A percentile compares a stretch with the other conserved stretches of the same genome.
These are phyloP conservation scores for Poicephalus gulielmi DNA, from an alignment of 2,113 vertebrate genomes.

Conservation along the genomic window DNA sequence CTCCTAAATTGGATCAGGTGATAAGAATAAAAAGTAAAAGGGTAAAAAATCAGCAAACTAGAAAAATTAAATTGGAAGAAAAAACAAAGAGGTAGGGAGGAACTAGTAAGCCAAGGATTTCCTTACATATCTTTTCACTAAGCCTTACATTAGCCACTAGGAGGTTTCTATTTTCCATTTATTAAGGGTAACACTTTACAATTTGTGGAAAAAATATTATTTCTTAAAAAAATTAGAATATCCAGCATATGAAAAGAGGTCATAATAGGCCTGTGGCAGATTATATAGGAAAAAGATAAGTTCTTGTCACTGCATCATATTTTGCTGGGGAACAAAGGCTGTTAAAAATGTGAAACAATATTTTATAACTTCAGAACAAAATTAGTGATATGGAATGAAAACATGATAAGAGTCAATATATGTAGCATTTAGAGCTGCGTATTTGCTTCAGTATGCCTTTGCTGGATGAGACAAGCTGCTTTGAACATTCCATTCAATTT, in stretches of 20 bases:
- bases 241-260: neutral
- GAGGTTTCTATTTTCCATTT: neutral
- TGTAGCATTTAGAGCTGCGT: constrained; percentile 1
- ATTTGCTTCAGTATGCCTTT: constrained; percentile 51
- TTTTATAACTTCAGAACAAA: constrained; percentile 61
- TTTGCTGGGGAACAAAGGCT: constrained; percentile 6
- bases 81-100: neutral
- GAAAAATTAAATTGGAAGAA: neutral
- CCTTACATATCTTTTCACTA: neutral
- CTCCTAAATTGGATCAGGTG: neutral
- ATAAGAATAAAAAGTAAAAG: neutral
- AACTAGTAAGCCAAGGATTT: neutral
- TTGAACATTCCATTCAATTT: constrained; percentile 39
- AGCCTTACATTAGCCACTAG: neutral
- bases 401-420: constrained; percentile 36
- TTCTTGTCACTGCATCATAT: constrained; percentile 16
- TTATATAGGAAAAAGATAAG: constrained; percentile 14
- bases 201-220: neutral
- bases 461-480: constrained; percentile 9
- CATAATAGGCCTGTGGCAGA: neutral
- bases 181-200: neutral
- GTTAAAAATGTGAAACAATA: constrained; percentile 17
- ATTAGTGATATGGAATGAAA: constrained; percentile 56
- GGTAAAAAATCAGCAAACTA: neutral
- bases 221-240: neutral